Conservation (phyloP, 2,888 invertebrate genomes). For the Falcaria lacertinaria region DNA sequence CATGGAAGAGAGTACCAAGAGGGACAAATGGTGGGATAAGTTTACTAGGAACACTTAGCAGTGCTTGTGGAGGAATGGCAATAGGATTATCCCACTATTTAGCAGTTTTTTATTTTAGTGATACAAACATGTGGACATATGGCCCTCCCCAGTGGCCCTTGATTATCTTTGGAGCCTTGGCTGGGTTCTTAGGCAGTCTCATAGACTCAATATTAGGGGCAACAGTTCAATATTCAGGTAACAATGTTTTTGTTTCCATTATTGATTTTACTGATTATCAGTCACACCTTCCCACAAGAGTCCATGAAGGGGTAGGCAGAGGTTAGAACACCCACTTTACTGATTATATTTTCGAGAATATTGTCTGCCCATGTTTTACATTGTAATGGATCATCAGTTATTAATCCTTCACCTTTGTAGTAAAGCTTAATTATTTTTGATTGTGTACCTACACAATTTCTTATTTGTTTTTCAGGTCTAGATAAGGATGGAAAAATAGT, state of each 20-base stretch:
- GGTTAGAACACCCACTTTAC: too few relatives aligned
- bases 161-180: constrained; percentile 84
- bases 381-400: too few relatives aligned
- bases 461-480: constrained; percentile 76
- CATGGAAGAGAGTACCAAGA: constrained; percentile 85
- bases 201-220: constrained; percentile 92
- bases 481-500: constrained; percentile 85
- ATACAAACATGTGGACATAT: constrained; percentile 72
- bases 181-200: constrained; percentile 89
- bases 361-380: too few relatives aligned
- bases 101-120: constrained; percentile 82
- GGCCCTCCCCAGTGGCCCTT: constrained; percentile 90
- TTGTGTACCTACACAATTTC: too few relatives aligned
- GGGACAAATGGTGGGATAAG: constrained; percentile 95
- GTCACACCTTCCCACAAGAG: too few relatives aligned
- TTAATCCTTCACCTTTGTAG: too few relatives aligned
- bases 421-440: too few relatives aligned
- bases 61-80: constrained; percentile 82
- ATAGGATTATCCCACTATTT: constrained; percentile 88
- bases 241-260: constrained; percentile 8
- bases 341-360: too few relatives aligned
- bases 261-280: too few relatives aligned
- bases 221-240: constrained; percentile 91
- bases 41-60: constrained; percentile 77
- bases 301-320: too few relatives aligned